These are phyloP conservation scores for Fundulus diaphanus DNA, from an alignment of 2,797 vertebrate species.

Conservation along the genomic window DNA sequence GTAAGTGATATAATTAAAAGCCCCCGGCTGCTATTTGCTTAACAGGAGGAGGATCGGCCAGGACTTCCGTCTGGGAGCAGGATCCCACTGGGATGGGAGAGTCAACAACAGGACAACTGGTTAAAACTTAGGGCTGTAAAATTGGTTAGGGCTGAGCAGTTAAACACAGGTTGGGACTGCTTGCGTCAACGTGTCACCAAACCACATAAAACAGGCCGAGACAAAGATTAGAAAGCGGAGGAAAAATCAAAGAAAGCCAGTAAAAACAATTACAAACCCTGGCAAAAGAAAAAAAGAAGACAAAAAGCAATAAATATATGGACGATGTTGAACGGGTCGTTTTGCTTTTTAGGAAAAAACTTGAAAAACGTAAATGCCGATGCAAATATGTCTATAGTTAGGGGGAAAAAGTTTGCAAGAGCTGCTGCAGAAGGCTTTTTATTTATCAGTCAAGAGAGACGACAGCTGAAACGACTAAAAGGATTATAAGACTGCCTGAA, in stretches of 20 bases:
- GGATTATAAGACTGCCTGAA: background rate
- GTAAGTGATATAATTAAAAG: slow-evolving; percentile 36
- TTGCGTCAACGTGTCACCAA: slow-evolving; percentile 66
- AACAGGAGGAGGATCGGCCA: slow-evolving; percentile 32
- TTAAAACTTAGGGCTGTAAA: slow-evolving; percentile 50
- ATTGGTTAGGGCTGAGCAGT: slow-evolving; percentile 49
- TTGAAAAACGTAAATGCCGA: background rate
- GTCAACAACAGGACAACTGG: slow-evolving; percentile 47
- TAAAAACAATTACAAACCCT: background rate
- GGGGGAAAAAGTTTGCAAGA: background rate
- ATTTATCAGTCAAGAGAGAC: background rate
- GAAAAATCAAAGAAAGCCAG: background rate
- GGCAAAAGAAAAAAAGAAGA: background rate
- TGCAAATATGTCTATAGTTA: background rate
- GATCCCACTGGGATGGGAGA: slow-evolving; percentile 30
- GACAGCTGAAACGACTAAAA: background rate
- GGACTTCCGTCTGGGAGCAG: slow-evolving; percentile 44
- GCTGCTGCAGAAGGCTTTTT: background rate
- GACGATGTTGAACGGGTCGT: background rate
- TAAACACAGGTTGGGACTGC: slow-evolving; percentile 56
- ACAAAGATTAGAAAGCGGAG: slow-evolving; percentile 11
- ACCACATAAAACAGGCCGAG: slow-evolving; percentile 34
- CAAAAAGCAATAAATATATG: too few relatives aligned
- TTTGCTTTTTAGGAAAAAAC: background rate
- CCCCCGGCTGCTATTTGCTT: slow-evolving; percentile 19